Conservation (phyloP, 2,888 invertebrate genomes). For the Lasioglossum morio region DNA sequence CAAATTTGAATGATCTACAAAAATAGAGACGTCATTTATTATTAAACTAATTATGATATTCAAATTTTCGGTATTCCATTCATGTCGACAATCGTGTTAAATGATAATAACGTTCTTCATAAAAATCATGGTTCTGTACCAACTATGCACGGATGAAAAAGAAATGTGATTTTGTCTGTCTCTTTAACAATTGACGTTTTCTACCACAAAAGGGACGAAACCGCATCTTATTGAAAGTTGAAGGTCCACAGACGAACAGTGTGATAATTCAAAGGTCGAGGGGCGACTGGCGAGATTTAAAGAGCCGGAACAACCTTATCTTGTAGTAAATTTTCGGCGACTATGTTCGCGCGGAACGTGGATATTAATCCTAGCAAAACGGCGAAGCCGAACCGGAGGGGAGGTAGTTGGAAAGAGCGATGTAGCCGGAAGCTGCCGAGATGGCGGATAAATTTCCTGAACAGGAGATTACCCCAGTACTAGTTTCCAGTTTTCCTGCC, state of each 20-base stretch:
- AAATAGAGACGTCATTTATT: too few relatives aligned
- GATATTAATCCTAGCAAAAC: conserved; percentile 74
- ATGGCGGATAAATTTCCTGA: conserved; percentile 81
- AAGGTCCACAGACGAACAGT: neutral
- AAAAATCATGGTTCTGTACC: neutral
- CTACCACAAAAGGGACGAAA: neutral
- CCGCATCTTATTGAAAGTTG: too few relatives aligned
- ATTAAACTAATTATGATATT: too few relatives aligned
- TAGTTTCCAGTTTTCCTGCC: conserved; percentile 75
- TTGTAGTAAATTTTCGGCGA: conserved; percentile 64
- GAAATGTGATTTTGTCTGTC: neutral
- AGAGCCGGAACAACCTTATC: conserved; percentile 49
- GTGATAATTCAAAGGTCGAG: neutral
- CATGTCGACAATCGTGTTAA: too few relatives aligned
- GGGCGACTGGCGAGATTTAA: conserved; percentile 35
- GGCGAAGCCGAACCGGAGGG: conserved; percentile 51
- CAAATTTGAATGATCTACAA: too few relatives aligned
- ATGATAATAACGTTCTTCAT: neutral
- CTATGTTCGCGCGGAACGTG: conserved; percentile 46
- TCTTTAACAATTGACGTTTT: neutral
- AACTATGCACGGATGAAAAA: neutral
- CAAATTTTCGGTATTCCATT: too few relatives aligned
- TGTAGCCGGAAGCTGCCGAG: conserved; percentile 75
- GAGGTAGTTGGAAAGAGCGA: conserved; percentile 68
- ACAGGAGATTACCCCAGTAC: conserved; percentile 80